Base-by-base conservation (phyloP, 2,888 invertebrate species). In the Chrysina gloriosa region DNA sequence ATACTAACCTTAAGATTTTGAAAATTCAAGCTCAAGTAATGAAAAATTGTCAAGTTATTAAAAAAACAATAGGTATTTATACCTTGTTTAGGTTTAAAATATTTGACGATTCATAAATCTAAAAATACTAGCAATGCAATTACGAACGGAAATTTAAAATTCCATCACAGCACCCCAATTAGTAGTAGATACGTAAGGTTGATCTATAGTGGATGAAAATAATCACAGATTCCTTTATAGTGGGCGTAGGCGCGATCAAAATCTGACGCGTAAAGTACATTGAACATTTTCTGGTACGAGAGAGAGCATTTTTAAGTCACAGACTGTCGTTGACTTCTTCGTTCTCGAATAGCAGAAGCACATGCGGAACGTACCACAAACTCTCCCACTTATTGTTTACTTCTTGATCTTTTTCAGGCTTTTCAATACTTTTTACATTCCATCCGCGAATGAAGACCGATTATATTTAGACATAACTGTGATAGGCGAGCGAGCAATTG, bases 371-470 rank as follows among this genome's bases (percentile, higher is more conserved):
- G 21, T 29, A 63, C 36, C n/a, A 63, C 19, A 19, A 25, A 23
- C 66, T 45, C 65, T 56, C 66, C 66, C 66, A 66, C 66, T 66
- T 66, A 66, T 66, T 66, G 66, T 66, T 66, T 66, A 66, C 58
- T 29, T 56, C 56, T 66, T 66, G 54, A 42, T 66, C 56, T 47
- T 65, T 45, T 42, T 42, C 45, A 54, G 50, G 52, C 19, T 65
- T 52, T 52, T 50, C 36, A 21, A 54, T 54, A 47, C 66, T 19
- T 66, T 66, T 66, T 66, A 31, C 66, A 66, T 66, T 66, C 66
- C 66, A 56, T 56, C 34, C 66, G 66, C 54, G 66, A 54, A 66
- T 56, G 66, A 54, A 42, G 56, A 45, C 25, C 56, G 66, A 66
- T 66, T 66, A 66, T 66, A 66, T 66, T 66, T 66, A 66, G 58